Base-by-base conservation (phyloP, 2,797 vertebrate genomes). In the Xenopus petersii region DNA sequence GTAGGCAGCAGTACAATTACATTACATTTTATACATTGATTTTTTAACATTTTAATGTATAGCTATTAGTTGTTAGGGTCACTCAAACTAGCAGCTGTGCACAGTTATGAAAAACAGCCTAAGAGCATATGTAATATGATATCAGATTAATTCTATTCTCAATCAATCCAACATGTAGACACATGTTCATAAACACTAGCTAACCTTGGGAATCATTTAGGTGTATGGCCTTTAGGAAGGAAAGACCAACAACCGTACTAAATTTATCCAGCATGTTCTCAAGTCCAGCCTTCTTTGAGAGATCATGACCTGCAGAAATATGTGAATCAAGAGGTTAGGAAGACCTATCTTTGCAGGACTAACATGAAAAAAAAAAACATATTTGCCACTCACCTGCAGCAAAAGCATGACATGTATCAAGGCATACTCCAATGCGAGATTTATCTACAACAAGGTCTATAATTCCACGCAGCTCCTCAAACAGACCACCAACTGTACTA, bases 181-280 rank as follows among this genome's bases (percentile, higher is more conserved):
- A 42, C 8, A 42, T 3, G 5, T 42, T 4, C 36, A 42, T 42
- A 42, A 9, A 42, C 5, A 42, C 36, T 42, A 42, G 36, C 63
- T n/a, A 54, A 92, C 92, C 92, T 91, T 93, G 92, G 72, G 93
- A 94, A 81, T 94, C 93, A 79, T 94, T 94, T 49, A 93, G 89
- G 70, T 93, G 92, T 56, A 93, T 15, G 6, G 89, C 92, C 83
- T 72, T 90, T 30, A 94, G 88, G 74, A 90, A 91, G n/a, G 68
- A 54, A 67, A 93, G 81, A 12, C 92, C 92, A 47, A 93, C 92
- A 77, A 87, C 82, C 36, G 77, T 80, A 76, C 91, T 88, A 84
- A 93, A 94, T 82, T 90, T 83, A 67, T 91, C 86, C 30, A 94
- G 86, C 83, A 92, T 83, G 60, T 80, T 82, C 70, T 87, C 85